Evolutionary conservation across 2,113 vertebrate species (phyloP).

Genomic region (Empidonax traillii): DNA sequence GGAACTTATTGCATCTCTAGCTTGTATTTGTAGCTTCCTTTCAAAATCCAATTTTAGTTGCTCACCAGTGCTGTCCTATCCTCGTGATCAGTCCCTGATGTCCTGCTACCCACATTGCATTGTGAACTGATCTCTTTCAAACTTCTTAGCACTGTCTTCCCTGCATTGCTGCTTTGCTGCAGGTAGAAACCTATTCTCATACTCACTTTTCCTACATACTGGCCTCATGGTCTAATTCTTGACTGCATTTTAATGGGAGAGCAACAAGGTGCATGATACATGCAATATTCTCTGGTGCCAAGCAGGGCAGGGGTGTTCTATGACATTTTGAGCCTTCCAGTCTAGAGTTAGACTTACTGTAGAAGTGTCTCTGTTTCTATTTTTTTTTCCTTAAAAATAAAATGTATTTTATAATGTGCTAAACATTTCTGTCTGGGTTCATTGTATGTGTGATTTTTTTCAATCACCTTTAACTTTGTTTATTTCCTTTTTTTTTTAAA

Average conservation of each 20-base stretch:
- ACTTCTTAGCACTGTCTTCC: background rate
- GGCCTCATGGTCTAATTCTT: background rate
- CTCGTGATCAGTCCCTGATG: background rate
- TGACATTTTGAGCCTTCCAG: background rate
- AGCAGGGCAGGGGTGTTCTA: background rate
- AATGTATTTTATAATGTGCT: background rate
- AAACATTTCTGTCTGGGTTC: background rate
- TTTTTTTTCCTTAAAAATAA: background rate
- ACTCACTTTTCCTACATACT: background rate
- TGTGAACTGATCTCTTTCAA: background rate
- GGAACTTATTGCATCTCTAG: background rate
- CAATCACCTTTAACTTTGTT: background rate
- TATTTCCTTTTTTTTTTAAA: background rate
- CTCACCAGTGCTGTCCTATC: background rate
- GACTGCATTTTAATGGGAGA: background rate
- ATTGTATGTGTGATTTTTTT: background rate
- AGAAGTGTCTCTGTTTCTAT: background rate
- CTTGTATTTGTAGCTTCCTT: background rate
- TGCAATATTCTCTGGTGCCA: background rate
- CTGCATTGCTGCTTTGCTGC: background rate
- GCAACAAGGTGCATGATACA: fast-evolving
- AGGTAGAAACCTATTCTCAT: background rate
- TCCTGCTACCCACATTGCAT: background rate
- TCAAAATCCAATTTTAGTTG: background rate
- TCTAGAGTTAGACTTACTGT: background rate